Percentiles rank a stretch among this genome's conserved stretches.
Conservation (phyloP, 2,797 vertebrate genomes). For the Chaenodraco wilsoni region DNA sequence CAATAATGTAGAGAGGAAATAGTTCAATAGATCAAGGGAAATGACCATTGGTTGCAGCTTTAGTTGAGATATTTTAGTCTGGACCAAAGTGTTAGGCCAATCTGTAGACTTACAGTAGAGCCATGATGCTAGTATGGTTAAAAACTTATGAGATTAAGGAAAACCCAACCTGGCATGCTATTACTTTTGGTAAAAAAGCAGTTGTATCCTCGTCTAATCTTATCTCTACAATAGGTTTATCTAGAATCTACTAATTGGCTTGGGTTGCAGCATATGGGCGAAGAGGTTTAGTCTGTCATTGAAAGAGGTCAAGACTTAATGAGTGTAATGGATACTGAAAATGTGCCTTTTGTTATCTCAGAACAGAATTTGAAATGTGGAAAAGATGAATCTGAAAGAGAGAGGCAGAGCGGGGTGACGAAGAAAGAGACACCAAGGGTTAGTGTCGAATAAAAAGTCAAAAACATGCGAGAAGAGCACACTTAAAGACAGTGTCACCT, state of each 20-base stretch:
- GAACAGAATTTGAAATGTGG: constrained; percentile 1
- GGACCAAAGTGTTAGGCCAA: background rate
- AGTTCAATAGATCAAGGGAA: background rate
- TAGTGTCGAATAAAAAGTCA: background rate
- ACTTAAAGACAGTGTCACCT: constrained; percentile 23
- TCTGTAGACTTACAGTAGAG: background rate
- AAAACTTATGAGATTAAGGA: background rate
- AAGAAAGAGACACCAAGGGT: background rate
- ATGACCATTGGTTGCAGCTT: background rate
- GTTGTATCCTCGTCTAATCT: constrained; percentile 25
- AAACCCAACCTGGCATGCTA: background rate
- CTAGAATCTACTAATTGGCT: constrained; percentile 44
- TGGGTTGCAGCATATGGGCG: constrained; percentile 19
- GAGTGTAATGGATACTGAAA: background rate
- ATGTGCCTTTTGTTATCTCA: background rate
- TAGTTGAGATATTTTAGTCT: background rate
- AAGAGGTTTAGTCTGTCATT: constrained; percentile 17
- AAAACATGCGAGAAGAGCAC: constrained; percentile 23
- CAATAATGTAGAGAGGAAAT: background rate
- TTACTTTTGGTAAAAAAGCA: background rate
- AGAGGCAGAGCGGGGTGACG: background rate
- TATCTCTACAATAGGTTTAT: constrained; percentile 35
- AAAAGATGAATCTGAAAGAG: constrained; percentile 2
- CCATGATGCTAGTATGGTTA: background rate
- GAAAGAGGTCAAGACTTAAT: background rate